These are phyloP conservation scores for Cinara cedri DNA, from an alignment of 2,888 invertebrate species.

Conservation along the genomic window DNA sequence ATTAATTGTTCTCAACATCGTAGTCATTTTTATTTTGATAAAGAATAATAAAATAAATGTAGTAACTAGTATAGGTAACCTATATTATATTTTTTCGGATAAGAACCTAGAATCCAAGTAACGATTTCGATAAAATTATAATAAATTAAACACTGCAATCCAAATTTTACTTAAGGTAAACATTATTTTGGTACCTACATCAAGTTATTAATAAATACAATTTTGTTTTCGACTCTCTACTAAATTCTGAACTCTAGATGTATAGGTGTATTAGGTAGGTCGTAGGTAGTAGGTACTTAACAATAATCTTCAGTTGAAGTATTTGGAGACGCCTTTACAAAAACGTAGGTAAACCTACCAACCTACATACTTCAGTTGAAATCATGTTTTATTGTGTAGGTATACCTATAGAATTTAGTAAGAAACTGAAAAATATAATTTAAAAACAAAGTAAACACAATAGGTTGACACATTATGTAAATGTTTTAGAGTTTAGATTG, in stretches of 20 bases:
- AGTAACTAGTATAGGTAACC: too few species aligned
- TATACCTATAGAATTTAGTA: neutral
- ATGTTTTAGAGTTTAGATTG: neutral
- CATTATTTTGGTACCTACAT: too few species aligned
- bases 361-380: conserved; percentile 23
- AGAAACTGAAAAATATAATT: conserved; percentile 15
- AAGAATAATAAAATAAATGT: too few species aligned
- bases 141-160: too few species aligned
- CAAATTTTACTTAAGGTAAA: too few species aligned
- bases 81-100: too few species aligned
- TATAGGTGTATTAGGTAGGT: neutral
- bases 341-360: conserved; percentile 10
- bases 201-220: too few species aligned
- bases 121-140: too few species aligned
- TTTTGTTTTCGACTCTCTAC: too few species aligned
- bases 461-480: conserved; percentile 27
- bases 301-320: conserved; percentile 27
- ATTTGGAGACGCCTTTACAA: conserved; percentile 14
- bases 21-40: too few species aligned
- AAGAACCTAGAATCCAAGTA: too few species aligned
- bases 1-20: too few species aligned
- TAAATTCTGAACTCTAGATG: neutral
- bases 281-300: neutral
- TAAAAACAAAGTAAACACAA: conserved; percentile 34
- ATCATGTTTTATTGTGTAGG: neutral